A percentile compares a stretch with the other conserved stretches of the same genome.
phyloP scores from a whole-genome alignment of 2,888 invertebrate species.

The Argyresthia goedartella region DNA sequence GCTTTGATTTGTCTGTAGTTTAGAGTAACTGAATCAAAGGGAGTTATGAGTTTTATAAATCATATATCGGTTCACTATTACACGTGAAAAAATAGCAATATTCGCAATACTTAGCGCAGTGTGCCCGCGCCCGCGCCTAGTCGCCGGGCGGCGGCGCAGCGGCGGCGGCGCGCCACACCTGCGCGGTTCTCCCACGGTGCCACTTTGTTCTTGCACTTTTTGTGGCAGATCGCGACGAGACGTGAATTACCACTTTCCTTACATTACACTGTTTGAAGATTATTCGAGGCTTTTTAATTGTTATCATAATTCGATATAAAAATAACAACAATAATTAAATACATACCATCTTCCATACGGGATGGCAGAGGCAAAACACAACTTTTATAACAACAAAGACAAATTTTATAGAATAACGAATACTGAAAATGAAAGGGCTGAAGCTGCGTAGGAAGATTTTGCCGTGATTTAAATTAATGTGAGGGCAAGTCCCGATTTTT shows the following conservation, averaged over 20 bases:
- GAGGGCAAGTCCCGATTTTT: too few species aligned
- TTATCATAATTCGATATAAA: neutral
- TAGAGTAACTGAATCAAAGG: too few species aligned
- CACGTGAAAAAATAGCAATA: neutral
- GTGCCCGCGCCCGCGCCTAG: slow-evolving; percentile 5
- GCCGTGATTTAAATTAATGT: too few species aligned
- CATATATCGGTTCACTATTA: too few species aligned
- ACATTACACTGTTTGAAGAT: slow-evolving; percentile 50
- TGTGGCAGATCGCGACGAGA: slow-evolving; percentile 22
- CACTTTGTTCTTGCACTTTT: slow-evolving; percentile 34
- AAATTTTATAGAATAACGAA: too few species aligned
- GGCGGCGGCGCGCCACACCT: slow-evolving; percentile 35
- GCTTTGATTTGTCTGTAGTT: too few species aligned
- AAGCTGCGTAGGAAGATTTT: too few species aligned
- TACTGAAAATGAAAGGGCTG: too few species aligned
- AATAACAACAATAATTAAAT: neutral
- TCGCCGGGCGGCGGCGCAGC: slow-evolving; percentile 1
- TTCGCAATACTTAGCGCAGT: neutral
- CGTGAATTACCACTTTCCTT: slow-evolving; percentile 51
- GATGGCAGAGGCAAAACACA: too few species aligned
- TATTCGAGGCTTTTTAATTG: slow-evolving; percentile 14
- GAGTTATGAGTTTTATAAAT: too few species aligned
- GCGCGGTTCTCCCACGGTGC: slow-evolving; percentile 60
- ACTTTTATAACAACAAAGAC: too few species aligned
- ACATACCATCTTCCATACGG: too few species aligned